Conservation (phyloP, 2,888 invertebrate species). For the Napeogenes inachia region DNA sequence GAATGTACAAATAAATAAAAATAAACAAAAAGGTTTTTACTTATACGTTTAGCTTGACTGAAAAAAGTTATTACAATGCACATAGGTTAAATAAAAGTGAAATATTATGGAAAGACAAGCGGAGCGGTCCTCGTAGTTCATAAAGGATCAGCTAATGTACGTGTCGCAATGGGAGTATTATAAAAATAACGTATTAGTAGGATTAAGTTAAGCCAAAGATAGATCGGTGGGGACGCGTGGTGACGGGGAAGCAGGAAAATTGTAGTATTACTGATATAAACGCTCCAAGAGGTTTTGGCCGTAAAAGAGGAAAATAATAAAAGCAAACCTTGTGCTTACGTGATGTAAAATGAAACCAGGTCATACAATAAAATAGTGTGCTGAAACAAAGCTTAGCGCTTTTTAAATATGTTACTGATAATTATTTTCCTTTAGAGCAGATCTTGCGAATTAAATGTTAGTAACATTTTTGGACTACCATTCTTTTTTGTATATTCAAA, state of each 20-base stretch:
- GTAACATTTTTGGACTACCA: background rate
- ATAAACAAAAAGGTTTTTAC: too few species aligned
- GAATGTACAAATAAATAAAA: too few species aligned
- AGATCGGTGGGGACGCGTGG: constrained; percentile 42
- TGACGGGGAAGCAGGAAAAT: constrained; percentile 27
- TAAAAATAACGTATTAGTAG: constrained; percentile 55
- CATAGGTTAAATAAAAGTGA: constrained; percentile 1
- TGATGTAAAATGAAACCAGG: constrained; percentile 7
- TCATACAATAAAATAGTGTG: constrained; percentile 3
- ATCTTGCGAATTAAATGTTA: background rate
- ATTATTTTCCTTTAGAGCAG: background rate
- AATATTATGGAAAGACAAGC: constrained; percentile 4
- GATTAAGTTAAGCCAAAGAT: constrained; percentile 55
- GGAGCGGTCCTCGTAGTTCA: constrained; percentile 27
- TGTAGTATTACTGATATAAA: constrained; percentile 34
- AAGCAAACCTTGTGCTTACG: constrained; percentile 19
- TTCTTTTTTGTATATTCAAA: background rate
- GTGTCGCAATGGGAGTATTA: constrained; percentile 37
- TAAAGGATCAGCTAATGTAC: constrained; percentile 29
- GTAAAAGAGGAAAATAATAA: constrained; percentile 12
- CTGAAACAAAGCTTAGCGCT: constrained; percentile 4
- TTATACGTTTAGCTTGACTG: too few species aligned
- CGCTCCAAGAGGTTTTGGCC: constrained; percentile 28
- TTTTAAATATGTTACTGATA: background rate
- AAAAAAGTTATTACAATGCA: background rate